A percentile compares a stretch with the other conserved stretches of the same genome.
phyloP scores from a whole-genome alignment of 1,140 invertebrate genomes.

The Lepidotrigona ventralis region DNA sequence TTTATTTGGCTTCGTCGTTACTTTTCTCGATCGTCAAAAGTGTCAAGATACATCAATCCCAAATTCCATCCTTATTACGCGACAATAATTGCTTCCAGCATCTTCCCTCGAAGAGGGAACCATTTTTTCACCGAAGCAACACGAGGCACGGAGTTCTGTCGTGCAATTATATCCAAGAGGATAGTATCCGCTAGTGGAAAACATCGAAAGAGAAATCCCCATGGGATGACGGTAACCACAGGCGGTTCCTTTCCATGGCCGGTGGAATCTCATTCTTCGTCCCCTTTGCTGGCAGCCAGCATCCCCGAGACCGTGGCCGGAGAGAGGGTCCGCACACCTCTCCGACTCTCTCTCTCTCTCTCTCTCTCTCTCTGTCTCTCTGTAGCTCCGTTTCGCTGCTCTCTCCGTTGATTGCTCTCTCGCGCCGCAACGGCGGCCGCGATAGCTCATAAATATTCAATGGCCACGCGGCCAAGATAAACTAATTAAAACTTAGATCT shows the following conservation, averaged over 20 bases:
- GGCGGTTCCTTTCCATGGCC: conserved; percentile 63
- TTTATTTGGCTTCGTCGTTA: fast-evolving
- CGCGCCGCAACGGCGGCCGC: conserved; percentile 60
- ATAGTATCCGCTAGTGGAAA: conserved; percentile 45
- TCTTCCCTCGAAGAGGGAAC: background rate
- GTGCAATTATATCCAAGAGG: conserved; percentile 52
- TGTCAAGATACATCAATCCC: background rate
- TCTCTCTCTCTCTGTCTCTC: conserved; percentile 12
- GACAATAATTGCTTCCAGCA: background rate
- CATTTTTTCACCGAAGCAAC: background rate
- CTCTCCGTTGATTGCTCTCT: conserved; percentile 50
- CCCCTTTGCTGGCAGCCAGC: conserved; percentile 58
- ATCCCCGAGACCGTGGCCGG: conserved; percentile 36
- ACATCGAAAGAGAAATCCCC: conserved; percentile 61
- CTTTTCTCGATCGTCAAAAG: no score
- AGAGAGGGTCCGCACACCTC: conserved; percentile 49
- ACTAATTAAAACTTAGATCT: conserved; percentile 82
- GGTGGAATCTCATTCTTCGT: conserved; percentile 66
- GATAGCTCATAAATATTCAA: conserved; percentile 81
- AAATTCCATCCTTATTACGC: background rate
- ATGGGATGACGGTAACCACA: conserved; percentile 61
- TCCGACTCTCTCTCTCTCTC: conserved; percentile 46
- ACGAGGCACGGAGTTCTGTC: background rate
- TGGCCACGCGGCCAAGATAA: conserved; percentile 81
- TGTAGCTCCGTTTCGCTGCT: conserved; percentile 16